phyloP scores from a whole-genome alignment of 2,888 invertebrate species.

The Hirtodrosophila trivittata region DNA sequence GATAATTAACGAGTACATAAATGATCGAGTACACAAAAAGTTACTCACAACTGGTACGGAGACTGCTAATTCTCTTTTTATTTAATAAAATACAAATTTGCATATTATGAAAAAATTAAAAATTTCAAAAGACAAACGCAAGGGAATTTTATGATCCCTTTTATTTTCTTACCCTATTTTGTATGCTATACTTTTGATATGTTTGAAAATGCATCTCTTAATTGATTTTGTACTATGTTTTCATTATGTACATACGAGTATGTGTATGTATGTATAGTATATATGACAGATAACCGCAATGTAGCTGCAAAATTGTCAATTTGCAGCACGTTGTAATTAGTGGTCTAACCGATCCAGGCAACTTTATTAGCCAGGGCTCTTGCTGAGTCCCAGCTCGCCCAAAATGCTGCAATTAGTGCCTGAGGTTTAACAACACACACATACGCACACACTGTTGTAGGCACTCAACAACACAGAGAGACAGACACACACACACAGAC shows the following conservation, averaged over 20 bases:
- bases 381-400: slow-evolving; percentile 19
- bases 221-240: slow-evolving; percentile 45
- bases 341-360: slow-evolving; percentile 39
- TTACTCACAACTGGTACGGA: too few species aligned
- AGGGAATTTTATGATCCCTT: too few species aligned
- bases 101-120: too few species aligned
- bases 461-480: neutral
- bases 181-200: slow-evolving; percentile 9
- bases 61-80: too few species aligned
- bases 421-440: slow-evolving; percentile 64
- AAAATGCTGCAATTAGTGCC: slow-evolving; percentile 71
- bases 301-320: slow-evolving; percentile 53
- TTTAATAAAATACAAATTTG: too few species aligned
- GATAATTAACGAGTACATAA: too few species aligned
- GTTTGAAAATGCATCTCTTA: slow-evolving; percentile 23
- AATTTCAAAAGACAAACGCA: too few species aligned
- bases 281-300: slow-evolving; percentile 38
- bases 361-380: slow-evolving; percentile 48
- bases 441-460: slow-evolving; percentile 3
- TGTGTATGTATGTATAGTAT: neutral
- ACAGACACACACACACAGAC: neutral
- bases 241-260: slow-evolving; percentile 13
- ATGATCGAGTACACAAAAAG: too few species aligned
- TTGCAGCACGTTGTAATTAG: slow-evolving; percentile 59
- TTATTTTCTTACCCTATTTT: slow-evolving; percentile 2